Base-by-base conservation (phyloP, 2,888 invertebrate species). In the Calameuta pallipes region DNA sequence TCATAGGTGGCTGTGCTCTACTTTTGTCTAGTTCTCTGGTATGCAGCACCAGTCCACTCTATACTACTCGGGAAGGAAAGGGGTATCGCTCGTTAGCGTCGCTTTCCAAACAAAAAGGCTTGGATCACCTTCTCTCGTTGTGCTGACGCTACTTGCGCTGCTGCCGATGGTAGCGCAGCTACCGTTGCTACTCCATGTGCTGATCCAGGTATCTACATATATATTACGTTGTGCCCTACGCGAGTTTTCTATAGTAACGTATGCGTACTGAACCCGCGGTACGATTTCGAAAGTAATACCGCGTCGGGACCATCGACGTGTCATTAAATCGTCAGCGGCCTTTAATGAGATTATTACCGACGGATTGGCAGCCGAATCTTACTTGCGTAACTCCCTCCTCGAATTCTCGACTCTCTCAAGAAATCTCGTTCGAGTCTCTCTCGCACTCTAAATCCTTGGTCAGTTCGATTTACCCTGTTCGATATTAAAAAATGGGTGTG, bases 271-370 rank as follows among this genome's bases (percentile, higher is more conserved):
- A 9, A 56, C 56, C 23, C 56, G 23, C 23, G 6, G 23, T 56
- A 56, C 56, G 56, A 79, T 80, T 83, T 83, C 82, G 80, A 82
- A 83, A 82, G 82, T 82, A 83, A 83, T 81, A 81, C 78, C 78
- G 78, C 78, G 80, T 76, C 80, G 76, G 76, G 78, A 69, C 73
- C 69, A 37, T 78, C 80, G 79, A 80, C 81, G 78, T 81, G 82
- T 83, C 81, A 81, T 82, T 83, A 82, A 81, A 81, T 83, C 81
- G 81, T 82, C 82, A 81, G 82, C 80, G 83, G 79, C 79, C 79
- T 83, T 83, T 83, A 83, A 83, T 83, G 82, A 83, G 80, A 83
- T 81, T 82, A 81, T 83, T 81, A 82, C 82, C 81, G 81, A 78
- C 78, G 82, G 83, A 83, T 82, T 73, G 78, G 78, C 78, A 78